Evolutionary conservation across 2,797 vertebrate genomes (phyloP), one percentile per base, ranked within the genome.

Genomic region (Pangasius sanitwongsei): DNA sequence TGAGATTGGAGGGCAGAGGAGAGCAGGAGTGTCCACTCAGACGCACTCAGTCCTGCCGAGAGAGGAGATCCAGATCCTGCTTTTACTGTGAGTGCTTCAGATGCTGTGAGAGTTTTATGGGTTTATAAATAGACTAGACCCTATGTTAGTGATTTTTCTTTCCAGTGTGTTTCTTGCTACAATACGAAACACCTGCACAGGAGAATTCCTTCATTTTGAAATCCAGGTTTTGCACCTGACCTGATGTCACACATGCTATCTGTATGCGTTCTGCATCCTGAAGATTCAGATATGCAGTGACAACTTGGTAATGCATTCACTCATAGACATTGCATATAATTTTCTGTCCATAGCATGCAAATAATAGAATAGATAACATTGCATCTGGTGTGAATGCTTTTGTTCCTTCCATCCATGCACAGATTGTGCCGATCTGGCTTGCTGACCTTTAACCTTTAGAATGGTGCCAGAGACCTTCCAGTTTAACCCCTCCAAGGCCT

Each of bases 391-490:
- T 78, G 70, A 88, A n/a, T 90, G 87, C 87, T 88, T 87, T 90
- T 92, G 87, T 92, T 72, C 34, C 77, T 69, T 65, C 34, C 6
- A 12, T 93, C 87, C 91, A 37, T 70, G 44, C 90, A 83, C 92
- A 93, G 92, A 93, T 94, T 92, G 91, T 90, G 91, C 61, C 87
- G 89, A 91, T 91, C 88, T 92, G 92, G 94, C 93, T 92, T 91
- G 8, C 74, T 89, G 92, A 92, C 91, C 93, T 94, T 93, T 94
- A 91, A 83, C 91, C 90, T 93, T 92, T 91, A 87, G 15, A 87
- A 85, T 90, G 63, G 55, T 92, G 59, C 87, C 16, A 6, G 70
- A 89, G 89, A 41, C 91, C 77, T 63, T 92, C 61, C 57, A 81
- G 55, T 48, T 86, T 90, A 89, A 93, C 81, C 89, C 69, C 87